Percentiles rank a stretch among this genome's conserved stretches.
These are phyloP conservation scores for Amblyraja radiata DNA, from an alignment of 2,797 vertebrate genomes.

Conservation along the genomic window DNA sequence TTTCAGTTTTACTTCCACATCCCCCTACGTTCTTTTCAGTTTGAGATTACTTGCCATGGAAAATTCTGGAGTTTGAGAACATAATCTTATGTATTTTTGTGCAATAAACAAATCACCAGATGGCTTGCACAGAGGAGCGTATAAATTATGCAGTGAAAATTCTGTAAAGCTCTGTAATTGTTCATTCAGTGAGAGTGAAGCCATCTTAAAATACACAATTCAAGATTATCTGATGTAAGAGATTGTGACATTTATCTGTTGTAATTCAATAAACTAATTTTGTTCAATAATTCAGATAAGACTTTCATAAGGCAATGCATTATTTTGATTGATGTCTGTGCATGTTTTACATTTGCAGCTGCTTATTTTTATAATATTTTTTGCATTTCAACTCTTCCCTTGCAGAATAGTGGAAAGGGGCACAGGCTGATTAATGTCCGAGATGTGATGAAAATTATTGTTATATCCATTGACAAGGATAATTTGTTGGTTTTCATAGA, in stretches of 20 bases:
- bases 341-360: background rate
- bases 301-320: background rate
- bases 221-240: background rate
- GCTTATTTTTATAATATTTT: background rate
- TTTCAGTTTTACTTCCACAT: background rate
- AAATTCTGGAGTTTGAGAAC: background rate
- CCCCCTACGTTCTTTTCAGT: background rate
- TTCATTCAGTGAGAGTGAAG: background rate
- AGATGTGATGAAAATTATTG: background rate
- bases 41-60: background rate
- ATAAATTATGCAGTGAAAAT: slow-evolving; percentile 5
- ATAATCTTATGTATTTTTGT: background rate
- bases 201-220: background rate
- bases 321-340: background rate
- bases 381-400: background rate
- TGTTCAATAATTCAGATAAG: background rate
- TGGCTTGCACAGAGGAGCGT: background rate
- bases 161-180: background rate
- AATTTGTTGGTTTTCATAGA: background rate
- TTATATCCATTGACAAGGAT: background rate
- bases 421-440: background rate
- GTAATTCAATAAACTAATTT: background rate
- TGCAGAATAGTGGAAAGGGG: background rate
- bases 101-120: slow-evolving; percentile 9
- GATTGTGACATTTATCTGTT: background rate